Percentiles rank a stretch among this genome's conserved stretches.
phyloP scores from a whole-genome alignment of 2,888 invertebrate genomes.

The Gymnoscelis rufifasciata region DNA sequence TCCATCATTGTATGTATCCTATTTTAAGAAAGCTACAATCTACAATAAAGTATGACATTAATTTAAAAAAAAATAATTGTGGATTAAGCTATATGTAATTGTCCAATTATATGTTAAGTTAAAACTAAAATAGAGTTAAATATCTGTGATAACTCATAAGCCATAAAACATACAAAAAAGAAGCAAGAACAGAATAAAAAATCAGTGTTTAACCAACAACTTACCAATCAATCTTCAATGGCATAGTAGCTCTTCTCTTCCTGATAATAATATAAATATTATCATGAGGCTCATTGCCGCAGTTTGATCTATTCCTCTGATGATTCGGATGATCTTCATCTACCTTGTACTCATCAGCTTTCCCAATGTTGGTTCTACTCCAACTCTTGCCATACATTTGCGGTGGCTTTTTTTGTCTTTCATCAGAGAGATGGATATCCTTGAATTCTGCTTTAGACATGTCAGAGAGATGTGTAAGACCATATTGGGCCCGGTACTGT shows the following conservation, averaged over 20 bases:
- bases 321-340: constrained; percentile 16
- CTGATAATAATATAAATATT: constrained; percentile 45
- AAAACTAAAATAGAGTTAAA: no score
- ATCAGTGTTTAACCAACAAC: constrained; percentile 28
- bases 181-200: no score
- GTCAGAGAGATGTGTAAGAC: constrained; percentile 81
- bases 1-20: no score
- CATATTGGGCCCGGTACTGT: constrained; percentile 71
- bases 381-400: constrained; percentile 45
- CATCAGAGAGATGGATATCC: constrained; percentile 66
- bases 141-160: no score
- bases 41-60: no score
- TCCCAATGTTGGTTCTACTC: constrained; percentile 30
- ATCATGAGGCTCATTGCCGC: constrained; percentile 30
- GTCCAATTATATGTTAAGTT: background rate
- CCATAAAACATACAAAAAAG: no score
- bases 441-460: constrained; percentile 80
- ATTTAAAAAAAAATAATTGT: no score
- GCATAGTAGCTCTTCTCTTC: constrained; percentile 55
- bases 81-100: background rate
- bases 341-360: constrained; percentile 7
- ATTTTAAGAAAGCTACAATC: no score
- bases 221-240: constrained; percentile 79
- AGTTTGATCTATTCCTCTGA: constrained; percentile 17
- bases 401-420: constrained; percentile 41